Evolutionary conservation across 2,113 vertebrate genomes (phyloP), one percentile per base, ranked within the genome.

Genomic region (Entosphenus tridentatus): DNA sequence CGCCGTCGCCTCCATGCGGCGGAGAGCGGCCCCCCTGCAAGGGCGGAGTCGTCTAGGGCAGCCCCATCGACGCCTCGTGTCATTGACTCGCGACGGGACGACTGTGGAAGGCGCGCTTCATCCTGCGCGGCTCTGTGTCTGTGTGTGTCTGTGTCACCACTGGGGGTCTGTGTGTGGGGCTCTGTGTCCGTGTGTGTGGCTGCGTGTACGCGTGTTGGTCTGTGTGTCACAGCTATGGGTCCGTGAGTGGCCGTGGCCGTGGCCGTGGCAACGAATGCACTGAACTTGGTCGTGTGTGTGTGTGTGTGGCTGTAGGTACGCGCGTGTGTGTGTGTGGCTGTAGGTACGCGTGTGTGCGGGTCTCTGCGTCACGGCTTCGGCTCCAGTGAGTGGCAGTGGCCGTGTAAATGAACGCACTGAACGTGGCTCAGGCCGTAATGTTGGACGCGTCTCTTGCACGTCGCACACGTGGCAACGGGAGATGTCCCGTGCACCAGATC

Each of bases 271-370:
- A 17, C 16, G 58, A 14, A 17, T 62, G 58, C 39, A 39, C 39
- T 39, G 39, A 39, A 39, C 39, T 39, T 39, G 39, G 13, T 2
- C 16, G 58, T 62, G 58, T 62, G 58, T 62, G 16, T 62, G 58
- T 62, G 58, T 62, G 1, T 62, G 8, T 62, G 58, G 3, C 13
- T 62, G 58, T 62, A 16, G 12, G 58, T 62, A 13, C 16, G 58
- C 16, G 58, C 16, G 58, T 62, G 58, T 62, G 58, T 62, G 12
- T 62, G 58, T 62, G 58, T 62, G 58, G 13, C 58, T 62, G 58
- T 6, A 5, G 13, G 58, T 62, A 17, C 16, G 58, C 16, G 58
- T 8, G 58, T 62, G 58, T 8, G 58, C 16, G 16, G 13, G 7
- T 62, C 13, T 62, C 3, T 62, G 58, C 16, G 58, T 62, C 39